Evolutionary conservation across 2,888 invertebrate genomes (phyloP), one percentile per base, ranked within the genome.

Genomic region (Chymomyza amoena): DNA sequence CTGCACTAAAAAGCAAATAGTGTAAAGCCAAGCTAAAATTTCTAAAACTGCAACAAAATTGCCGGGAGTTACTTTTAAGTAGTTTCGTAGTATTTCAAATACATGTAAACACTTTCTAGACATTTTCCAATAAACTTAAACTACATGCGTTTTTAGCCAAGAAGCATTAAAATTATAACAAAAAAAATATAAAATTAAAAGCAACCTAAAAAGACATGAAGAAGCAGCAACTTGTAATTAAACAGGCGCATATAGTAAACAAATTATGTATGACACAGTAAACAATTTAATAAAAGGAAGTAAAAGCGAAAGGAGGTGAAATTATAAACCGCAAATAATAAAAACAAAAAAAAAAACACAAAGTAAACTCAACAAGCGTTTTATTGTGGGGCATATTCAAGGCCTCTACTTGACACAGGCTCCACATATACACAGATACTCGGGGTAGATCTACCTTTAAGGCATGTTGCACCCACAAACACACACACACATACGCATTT

Each of bases 11-110:
- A 76, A 76, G 74, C 72, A 72, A 76, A 72, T 77, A 79, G 70
- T 75, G 78, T 76, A 76, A 80, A 82, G 86, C 86, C 66, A 78
- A 73, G 84, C 84, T 78, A 72, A 73, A 67, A 61, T 67, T 15
- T 25, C 57, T 25, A 25, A 28, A 25, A 20, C 1, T 18, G 20
- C 57, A 15, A 25, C 13, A 10, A 56, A 20, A 18, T 28, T 25
- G 18, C 18, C 25, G 57, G 25, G 57, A 20, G 9, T 25, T 57
- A 15, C 39, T 45, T 45, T 45, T 45, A 16, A 25, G 57, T 69
- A 73, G 66, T 67, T 74, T 74, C 67, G 18, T 65, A 75, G 60
- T 87, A 87, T 84, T 84, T 80, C 63, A 87, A 87, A 84, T 84
- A 82, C 25, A 7, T 83, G 69, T 82, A 69, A 25, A 73, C 78